Evolutionary conservation across 2,797 vertebrate genomes (phyloP), one percentile per base, ranked within the genome.

Genomic region (Pipistrellus pipistrellus): DNA sequence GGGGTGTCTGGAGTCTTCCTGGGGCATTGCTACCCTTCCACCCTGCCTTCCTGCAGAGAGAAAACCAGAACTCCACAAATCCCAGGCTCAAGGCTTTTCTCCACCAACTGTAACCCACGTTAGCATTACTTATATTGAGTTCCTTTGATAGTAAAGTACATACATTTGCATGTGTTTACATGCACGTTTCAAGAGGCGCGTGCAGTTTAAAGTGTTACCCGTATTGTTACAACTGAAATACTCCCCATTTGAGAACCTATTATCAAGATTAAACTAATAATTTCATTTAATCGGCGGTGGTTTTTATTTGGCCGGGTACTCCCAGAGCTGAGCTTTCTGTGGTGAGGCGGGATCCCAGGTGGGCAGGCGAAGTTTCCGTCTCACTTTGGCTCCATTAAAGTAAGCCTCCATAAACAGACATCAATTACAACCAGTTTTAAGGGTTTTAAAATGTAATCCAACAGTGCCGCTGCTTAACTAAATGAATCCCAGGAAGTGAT

Each of bases 361-460:
- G 95, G 83, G 91, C 92, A 89, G 90, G 92, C 62, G 64, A 94
- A 94, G 96, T 98, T 98, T 98, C 98, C 95, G 96, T 97, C 97
- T 98, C 96, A 87, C 93, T 77, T 98, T 97, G 97, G 98, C 97
- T 98, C 97, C 97, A 98, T 98, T 98, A 98, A 98, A 98, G 97
- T 97, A 97, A 98, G 98, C 98, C 98, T 98, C 98, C 98, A 97
- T 98, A 98, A 98, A 98, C 98, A 98, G 98, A 98, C 98, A 98
- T 98, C 98, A 99, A 98, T 98, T 99, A 98, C 97, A 98, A 98
- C 97, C 97, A 98, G 98, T 99, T 98, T 98, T 98, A 98, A 98
- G 97, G 98, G 97, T 96, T 98, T 98, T 98, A 98, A 98, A 98
- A 98, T 98, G 98, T 98, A 98, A 98, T 98, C 98, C 98, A 98